Percentiles rank a stretch among this genome's conserved stretches.
These are phyloP conservation scores for Anorthoa munda DNA, from an alignment of 2,888 invertebrate species.

Conservation along the genomic window DNA sequence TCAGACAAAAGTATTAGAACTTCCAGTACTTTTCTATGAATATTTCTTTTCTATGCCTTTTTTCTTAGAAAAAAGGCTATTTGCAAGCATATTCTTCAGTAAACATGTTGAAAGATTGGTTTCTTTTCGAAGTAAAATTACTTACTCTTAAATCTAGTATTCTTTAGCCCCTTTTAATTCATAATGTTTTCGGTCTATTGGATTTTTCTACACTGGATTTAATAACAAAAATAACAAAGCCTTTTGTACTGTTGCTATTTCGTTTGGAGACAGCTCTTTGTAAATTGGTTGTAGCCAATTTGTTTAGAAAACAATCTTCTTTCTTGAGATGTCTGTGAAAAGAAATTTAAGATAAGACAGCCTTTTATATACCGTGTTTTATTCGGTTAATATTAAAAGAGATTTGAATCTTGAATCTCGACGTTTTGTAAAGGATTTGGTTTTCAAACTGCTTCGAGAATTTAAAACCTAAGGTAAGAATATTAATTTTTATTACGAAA, in stretches of 20 bases:
- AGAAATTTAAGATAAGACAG: slow-evolving; percentile 15
- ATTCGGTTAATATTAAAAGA: slow-evolving; percentile 18
- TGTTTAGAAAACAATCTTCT: slow-evolving; percentile 28
- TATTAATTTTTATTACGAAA: background rate
- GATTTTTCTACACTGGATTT: slow-evolving; percentile 10
- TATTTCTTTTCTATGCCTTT: too few relatives aligned
- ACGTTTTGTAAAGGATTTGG: background rate
- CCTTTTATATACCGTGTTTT: slow-evolving; percentile 5
- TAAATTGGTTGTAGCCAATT: background rate
- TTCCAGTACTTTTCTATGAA: slow-evolving; percentile 21
- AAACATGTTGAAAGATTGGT: background rate
- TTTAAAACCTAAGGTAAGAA: background rate
- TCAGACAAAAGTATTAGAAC: slow-evolving; percentile 6
- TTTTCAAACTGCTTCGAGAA: background rate
- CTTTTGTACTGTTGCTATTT: background rate
- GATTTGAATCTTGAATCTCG: slow-evolving; percentile 8
- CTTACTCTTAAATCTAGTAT: background rate
- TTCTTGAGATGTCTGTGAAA: slow-evolving; percentile 15
- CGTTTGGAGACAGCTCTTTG: background rate
- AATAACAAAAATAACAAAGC: slow-evolving; percentile 10
- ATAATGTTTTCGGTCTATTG: background rate
- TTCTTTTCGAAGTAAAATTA: background rate
- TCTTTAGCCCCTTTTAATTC: background rate
- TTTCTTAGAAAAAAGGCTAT: slow-evolving; percentile 8
- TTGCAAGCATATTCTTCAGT: background rate